A percentile compares a stretch with the other conserved stretches of the same genome.
Evolutionary conservation across 1,140 invertebrate genomes (phyloP).

Genomic region (Halictus rubicundus): DNA sequence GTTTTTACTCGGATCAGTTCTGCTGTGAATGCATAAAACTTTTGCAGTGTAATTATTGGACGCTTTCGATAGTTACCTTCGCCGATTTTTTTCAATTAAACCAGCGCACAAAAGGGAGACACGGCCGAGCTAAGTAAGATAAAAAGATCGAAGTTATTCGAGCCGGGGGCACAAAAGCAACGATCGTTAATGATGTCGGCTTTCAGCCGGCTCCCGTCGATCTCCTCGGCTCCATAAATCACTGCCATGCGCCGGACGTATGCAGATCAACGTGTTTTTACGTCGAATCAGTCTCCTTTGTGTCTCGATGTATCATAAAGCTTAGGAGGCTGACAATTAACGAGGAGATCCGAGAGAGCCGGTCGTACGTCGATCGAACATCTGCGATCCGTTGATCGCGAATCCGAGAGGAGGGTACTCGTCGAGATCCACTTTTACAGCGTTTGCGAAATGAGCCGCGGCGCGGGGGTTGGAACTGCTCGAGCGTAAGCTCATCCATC

Average conservation of each 20-base stretch:
- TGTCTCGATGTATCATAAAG: constrained; percentile 8
- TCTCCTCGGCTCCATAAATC: constrained; percentile 33
- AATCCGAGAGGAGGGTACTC: no score
- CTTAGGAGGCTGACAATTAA: constrained; percentile 11
- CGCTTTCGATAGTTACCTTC: no score
- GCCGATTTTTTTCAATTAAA: constrained; percentile 31
- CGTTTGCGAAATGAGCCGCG: constrained; percentile 4
- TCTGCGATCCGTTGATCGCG: constrained; percentile 1
- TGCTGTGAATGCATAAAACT: no score
- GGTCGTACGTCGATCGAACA: background rate
- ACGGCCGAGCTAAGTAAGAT: background rate
- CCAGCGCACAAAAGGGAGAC: background rate
- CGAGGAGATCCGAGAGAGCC: background rate
- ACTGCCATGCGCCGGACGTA: constrained; percentile 15
- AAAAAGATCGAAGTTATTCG: constrained; percentile 38
- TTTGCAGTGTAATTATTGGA: no score
- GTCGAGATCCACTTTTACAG: background rate
- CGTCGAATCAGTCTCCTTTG: background rate
- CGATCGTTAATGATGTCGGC: constrained; percentile 41
- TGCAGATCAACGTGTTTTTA: constrained; percentile 34
- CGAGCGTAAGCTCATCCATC: constrained; percentile 37
- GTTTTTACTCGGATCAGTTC: no score
- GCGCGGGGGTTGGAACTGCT: background rate
- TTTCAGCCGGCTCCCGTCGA: constrained; percentile 24
- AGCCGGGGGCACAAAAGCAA: constrained; percentile 27